phyloP scores from a whole-genome alignment of 2,888 invertebrate genomes.

The Papilio elwesi region DNA sequence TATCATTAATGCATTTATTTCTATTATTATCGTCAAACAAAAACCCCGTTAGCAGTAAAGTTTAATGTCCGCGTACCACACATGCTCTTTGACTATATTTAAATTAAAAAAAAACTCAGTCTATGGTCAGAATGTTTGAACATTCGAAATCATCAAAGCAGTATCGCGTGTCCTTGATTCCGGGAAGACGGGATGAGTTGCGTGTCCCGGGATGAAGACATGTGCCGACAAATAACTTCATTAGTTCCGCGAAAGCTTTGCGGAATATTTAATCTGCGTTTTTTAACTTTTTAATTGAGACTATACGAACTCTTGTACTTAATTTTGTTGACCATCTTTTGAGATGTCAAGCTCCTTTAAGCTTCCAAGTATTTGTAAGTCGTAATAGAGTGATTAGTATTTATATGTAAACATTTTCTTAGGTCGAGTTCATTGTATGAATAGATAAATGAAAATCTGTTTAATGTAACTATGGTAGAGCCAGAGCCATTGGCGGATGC shows the following conservation, averaged over 20 bases:
- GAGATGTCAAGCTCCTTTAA: too few relatives aligned
- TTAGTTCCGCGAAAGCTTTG: conserved; percentile 34
- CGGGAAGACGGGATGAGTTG: conserved; percentile 43
- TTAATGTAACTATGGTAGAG: too few relatives aligned
- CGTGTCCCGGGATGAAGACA: conserved; percentile 37
- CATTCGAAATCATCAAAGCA: conserved; percentile 6
- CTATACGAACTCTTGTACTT: neutral
- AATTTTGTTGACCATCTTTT: too few relatives aligned
- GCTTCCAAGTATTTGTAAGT: too few relatives aligned
- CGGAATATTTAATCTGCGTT: neutral
- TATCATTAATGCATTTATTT: conserved; percentile 16
- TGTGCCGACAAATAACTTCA: conserved; percentile 36
- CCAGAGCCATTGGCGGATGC: too few relatives aligned
- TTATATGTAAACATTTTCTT: too few relatives aligned
- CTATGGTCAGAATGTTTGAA: conserved; percentile 11
- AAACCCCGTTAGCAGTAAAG: conserved; percentile 13
- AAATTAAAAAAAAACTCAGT: neutral
- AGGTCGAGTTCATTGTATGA: too few relatives aligned
- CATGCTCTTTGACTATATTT: neutral
- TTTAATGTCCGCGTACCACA: conserved; percentile 5
- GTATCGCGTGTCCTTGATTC: conserved; percentile 39
- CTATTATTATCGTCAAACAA: conserved; percentile 15
- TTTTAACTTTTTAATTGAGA: neutral
- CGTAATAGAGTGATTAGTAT: too few relatives aligned
- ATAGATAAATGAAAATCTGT: too few relatives aligned